Evolutionary conservation across 2,888 invertebrate genomes (phyloP), one percentile per base, ranked within the genome.

Genomic region (Tachina grossa): DNA sequence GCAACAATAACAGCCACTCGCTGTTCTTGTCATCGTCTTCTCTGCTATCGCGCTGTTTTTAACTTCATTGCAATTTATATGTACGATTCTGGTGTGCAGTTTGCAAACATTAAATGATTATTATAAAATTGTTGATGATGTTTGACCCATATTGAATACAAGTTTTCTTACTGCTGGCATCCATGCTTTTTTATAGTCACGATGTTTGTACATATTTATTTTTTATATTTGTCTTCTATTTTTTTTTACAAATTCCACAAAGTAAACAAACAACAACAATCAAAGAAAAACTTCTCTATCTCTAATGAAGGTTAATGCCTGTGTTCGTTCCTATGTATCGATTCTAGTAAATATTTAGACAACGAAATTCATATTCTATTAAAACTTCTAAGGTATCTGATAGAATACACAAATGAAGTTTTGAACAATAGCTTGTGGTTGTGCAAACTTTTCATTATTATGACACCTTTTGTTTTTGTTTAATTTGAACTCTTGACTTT

Each of bases 81-180:
- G 4, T 66, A 55, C 14, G 14, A 72, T 11, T 61, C 19, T 41
- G 16, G 14, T 61, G 51, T 69, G 51, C 49, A 43, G 65, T 55
- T 22, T 65, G 71, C 31, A 63, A 61, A 61, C 51, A 16, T 47
- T 77, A 31, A 63, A 61, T 49, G 80, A 51, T 22, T 22, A 81
- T 75, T 55, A 79, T 79, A 75, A 79, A 45, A 72, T 66, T 71
- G 76, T 59, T 57, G 77, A 68, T 87, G 85, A 87, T 84, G 86
- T 87, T 85, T 87, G 87, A 87, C 87, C 87, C 85, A 87, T 87
- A 87, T 87, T 85, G 85, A 69, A 84, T 65, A 45, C 45, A 72
- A 74, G 66, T 80, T 74, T 31, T 31, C 31, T 31, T 31, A 31
- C 49, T 82, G 85, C 82, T 82, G 72, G n/a, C n/a, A n/a, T n/a